A percentile compares a stretch with the other conserved stretches of the same genome.
phyloP scores from a whole-genome alignment of 1,140 invertebrate genomes.

The Stegodyphus dumicola region DNA sequence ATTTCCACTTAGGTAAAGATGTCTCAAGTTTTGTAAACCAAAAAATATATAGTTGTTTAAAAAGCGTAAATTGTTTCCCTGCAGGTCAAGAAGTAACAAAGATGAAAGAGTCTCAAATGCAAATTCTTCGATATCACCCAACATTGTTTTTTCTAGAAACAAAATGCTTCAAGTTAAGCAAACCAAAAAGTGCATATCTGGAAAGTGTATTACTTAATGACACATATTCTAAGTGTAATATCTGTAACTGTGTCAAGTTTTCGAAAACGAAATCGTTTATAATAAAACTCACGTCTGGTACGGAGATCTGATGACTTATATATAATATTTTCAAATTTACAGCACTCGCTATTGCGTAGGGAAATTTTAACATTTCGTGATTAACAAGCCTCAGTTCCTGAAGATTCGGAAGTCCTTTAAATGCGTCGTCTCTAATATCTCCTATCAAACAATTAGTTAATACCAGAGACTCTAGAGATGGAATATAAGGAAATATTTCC shows the following conservation, averaged over 20 bases:
- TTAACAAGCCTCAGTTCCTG: slow-evolving; percentile 1
- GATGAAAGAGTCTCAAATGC: slow-evolving; percentile 35
- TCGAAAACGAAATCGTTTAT: background rate
- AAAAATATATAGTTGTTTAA: slow-evolving; percentile 28
- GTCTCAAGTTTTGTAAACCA: slow-evolving; percentile 8
- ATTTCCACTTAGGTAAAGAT: slow-evolving; percentile 9
- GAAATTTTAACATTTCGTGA: background rate
- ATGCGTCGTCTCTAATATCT: background rate
- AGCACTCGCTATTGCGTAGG: background rate
- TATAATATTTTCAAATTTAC: background rate
- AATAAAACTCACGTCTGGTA: background rate
- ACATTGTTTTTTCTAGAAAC: background rate
- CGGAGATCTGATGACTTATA: background rate
- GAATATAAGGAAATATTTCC: slow-evolving; percentile 3
- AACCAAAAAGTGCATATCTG: slow-evolving; percentile 66
- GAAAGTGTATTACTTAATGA: background rate
- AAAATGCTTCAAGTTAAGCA: slow-evolving; percentile 10
- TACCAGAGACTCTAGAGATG: slow-evolving; percentile 4
- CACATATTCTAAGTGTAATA: background rate
- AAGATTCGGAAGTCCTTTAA: slow-evolving; percentile 20
- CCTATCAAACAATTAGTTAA: background rate
- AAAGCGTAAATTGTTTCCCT: background rate
- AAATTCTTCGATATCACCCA: slow-evolving; percentile 19
- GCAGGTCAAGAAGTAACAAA: background rate
- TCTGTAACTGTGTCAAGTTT: background rate